phyloP scores from a whole-genome alignment of 2,797 vertebrate species.

The Malacoctenus gilli region DNA sequence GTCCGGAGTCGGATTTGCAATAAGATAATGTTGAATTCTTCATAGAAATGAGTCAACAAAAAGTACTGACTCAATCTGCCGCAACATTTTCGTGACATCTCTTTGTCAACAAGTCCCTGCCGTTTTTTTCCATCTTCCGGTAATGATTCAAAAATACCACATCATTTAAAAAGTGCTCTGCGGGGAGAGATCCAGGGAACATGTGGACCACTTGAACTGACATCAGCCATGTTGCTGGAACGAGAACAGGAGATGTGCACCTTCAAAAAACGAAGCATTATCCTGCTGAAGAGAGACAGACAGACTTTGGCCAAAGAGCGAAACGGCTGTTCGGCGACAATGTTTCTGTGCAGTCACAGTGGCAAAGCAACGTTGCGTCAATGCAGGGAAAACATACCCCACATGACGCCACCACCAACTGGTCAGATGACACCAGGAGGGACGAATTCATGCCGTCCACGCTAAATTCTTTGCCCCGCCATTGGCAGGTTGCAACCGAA shows the following conservation, averaged over 20 bases:
- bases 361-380: slow-evolving; percentile 53
- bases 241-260: slow-evolving; percentile 4
- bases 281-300: slow-evolving; percentile 5
- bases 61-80: too few species aligned
- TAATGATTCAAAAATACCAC: neutral
- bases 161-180: slow-evolving; percentile 4
- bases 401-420: slow-evolving; percentile 58
- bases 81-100: too few species aligned
- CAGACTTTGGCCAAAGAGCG: slow-evolving; percentile 22
- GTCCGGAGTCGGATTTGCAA: slow-evolving; percentile 2
- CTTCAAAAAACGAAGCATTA: slow-evolving; percentile 13
- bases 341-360: slow-evolving; percentile 54
- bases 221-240: slow-evolving; percentile 11
- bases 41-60: slow-evolving; percentile 11
- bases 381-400: slow-evolving; percentile 53
- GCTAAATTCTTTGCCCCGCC: slow-evolving; percentile 17
- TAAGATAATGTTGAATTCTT: slow-evolving; percentile 4
- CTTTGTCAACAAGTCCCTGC: too few species aligned
- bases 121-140: too few species aligned
- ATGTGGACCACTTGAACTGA: slow-evolving; percentile 1
- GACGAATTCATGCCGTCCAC: slow-evolving; percentile 54
- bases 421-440: slow-evolving; percentile 53
- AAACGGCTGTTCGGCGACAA: slow-evolving; percentile 53
- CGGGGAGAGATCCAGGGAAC: neutral
- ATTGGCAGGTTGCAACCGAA: slow-evolving; percentile 43